Conservation (phyloP, 1,140 invertebrate species). For the Brachionus rubens region DNA sequence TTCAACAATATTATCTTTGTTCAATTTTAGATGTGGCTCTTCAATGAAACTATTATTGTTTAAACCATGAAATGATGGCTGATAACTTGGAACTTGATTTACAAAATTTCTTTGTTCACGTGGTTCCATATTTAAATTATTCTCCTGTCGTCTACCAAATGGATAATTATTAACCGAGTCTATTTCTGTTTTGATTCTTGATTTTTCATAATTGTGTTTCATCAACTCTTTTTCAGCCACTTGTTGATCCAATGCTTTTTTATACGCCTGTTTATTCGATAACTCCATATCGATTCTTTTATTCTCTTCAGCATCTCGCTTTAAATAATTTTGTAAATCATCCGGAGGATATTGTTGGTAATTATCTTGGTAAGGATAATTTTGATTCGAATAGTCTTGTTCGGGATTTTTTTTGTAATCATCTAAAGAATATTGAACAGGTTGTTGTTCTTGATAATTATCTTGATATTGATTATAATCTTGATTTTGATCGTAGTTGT, state of each 20-base stretch:
- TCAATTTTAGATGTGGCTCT: conserved; percentile 27
- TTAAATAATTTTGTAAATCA: conserved; percentile 5
- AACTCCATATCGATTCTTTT: background rate
- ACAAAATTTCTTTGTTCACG: no score
- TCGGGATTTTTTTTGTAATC: conserved; percentile 12
- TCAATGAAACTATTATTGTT: background rate
- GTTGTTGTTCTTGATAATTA: background rate
- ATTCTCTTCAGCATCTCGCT: background rate
- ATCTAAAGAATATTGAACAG: background rate
- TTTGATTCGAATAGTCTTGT: background rate
- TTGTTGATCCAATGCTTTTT: conserved; percentile 42
- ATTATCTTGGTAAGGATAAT: no score
- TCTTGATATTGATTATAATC: background rate
- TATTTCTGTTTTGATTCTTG: conserved; percentile 21
- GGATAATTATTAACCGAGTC: conserved; percentile 5
- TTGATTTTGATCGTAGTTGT: background rate
- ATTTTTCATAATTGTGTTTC: background rate
- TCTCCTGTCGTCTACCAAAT: conserved; percentile 3
- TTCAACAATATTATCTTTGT: conserved; percentile 46
- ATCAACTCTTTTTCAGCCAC: conserved; percentile 33
- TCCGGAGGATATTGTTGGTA: background rate
- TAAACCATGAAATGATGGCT: conserved; percentile 5
- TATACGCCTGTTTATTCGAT: background rate
- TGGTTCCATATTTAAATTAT: no score
- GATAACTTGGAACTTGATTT: conserved; percentile 12